A percentile compares a stretch with the other conserved stretches of the same genome.
Evolutionary conservation across 2,888 invertebrate species (phyloP).

Genomic region (Dynastes hyllus): DNA sequence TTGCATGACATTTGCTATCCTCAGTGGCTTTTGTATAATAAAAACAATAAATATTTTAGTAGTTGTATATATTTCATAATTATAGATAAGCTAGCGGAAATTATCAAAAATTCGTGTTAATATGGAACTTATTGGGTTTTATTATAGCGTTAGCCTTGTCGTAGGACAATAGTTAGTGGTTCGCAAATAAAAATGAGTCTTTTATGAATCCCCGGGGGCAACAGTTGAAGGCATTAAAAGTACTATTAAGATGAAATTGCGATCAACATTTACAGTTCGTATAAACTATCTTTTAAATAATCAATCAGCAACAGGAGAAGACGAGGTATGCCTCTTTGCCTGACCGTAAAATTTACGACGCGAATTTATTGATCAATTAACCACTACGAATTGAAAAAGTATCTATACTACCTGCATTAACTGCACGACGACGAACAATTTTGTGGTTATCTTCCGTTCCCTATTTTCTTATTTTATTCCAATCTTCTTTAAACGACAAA

Average conservation of each 20-base stretch:
- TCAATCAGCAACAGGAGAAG: conserved; percentile 50
- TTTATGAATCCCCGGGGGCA: conserved; percentile 48
- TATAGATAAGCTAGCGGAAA: no score
- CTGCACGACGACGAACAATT: background rate
- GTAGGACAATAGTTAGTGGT: conserved; percentile 35
- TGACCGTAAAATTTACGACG: conserved; percentile 50
- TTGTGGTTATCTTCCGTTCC: background rate
- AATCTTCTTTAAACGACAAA: no score
- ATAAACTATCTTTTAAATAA: conserved; percentile 58
- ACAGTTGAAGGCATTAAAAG: conserved; percentile 59
- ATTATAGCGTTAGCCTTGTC: background rate
- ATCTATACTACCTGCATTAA: background rate
- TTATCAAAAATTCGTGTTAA: no score
- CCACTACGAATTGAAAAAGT: conserved; percentile 23
- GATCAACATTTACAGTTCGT: conserved; percentile 64
- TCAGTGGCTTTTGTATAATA: no score
- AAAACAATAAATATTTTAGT: no score
- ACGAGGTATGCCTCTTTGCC: conserved; percentile 36
- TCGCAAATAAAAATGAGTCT: conserved; percentile 49
- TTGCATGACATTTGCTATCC: no score
- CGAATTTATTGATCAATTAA: conserved; percentile 52
- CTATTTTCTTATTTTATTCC: background rate
- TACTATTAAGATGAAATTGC: conserved; percentile 62
- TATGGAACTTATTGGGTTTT: no score
- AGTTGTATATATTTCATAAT: no score